Evolutionary conservation across 2,888 invertebrate species (phyloP).

Genomic region (Alentia gelatinosa): DNA sequence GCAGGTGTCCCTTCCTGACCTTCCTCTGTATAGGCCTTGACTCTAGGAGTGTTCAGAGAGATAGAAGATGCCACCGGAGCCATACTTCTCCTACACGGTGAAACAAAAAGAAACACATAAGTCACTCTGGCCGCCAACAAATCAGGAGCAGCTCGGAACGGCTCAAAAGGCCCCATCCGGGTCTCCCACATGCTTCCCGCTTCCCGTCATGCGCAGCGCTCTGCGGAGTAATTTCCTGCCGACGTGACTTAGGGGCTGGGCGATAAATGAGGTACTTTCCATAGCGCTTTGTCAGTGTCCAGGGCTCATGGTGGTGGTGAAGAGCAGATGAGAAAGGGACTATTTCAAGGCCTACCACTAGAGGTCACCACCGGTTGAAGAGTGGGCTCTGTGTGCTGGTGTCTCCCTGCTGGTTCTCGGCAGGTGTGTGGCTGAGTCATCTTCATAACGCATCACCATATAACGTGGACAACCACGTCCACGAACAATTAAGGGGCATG

Average conservation of each 20-base stretch:
- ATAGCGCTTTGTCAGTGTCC: conserved; percentile 35
- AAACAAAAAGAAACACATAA: conserved; percentile 14
- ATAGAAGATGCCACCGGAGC: background rate
- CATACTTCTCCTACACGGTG: background rate
- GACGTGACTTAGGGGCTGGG: conserved; percentile 34
- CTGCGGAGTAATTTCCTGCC: conserved; percentile 33
- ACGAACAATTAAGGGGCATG: no score
- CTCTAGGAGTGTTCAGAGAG: background rate
- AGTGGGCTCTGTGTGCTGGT: background rate
- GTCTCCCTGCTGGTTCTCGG: background rate
- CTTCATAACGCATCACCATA: no score
- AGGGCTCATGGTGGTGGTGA: background rate
- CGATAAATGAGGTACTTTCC: conserved; percentile 42
- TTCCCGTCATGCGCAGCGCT: conserved; percentile 29
- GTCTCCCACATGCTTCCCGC: conserved; percentile 25
- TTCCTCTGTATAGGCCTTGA: background rate
- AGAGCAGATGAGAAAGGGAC: background rate
- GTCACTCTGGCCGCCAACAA: background rate
- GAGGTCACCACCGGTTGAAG: background rate
- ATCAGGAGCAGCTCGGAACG: background rate
- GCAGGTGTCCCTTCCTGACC: background rate
- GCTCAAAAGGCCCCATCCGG: conserved; percentile 8
- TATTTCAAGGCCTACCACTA: background rate
- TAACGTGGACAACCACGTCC: no score
- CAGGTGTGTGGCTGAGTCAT: no score